Evolutionary conservation across 2,113 vertebrate species (phyloP).

Genomic region (Centropus unirufus): DNA sequence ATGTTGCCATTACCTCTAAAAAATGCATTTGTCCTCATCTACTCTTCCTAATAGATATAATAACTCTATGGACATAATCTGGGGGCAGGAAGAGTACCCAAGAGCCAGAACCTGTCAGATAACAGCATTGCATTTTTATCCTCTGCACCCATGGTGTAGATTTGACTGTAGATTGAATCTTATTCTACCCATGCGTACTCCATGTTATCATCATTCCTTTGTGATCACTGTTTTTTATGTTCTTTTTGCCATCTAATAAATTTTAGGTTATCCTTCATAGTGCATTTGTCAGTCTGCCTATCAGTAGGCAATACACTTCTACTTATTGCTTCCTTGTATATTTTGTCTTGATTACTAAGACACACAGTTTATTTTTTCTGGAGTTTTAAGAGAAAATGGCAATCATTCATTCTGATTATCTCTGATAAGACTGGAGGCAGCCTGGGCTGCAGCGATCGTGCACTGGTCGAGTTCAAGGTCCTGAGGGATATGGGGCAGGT

Average conservation of each 20-base stretch:
- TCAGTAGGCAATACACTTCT: neutral
- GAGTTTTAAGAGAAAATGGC: neutral
- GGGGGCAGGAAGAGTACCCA: neutral
- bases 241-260: neutral
- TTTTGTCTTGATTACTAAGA: neutral
- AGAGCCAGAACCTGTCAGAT: neutral
- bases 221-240: neutral
- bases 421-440: neutral
- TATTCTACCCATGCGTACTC: neutral
- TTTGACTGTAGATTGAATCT: neutral
- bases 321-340: neutral
- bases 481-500: no score
- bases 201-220: neutral
- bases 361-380: neutral
- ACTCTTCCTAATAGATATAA: neutral
- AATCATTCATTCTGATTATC: neutral
- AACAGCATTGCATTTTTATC: neutral
- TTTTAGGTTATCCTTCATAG: neutral
- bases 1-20: neutral
- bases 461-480: no score
- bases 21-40: neutral
- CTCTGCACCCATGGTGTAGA: neutral
- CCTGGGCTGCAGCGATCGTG: no score
- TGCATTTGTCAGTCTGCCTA: neutral
- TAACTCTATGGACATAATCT: neutral